Evolutionary conservation across 2,113 vertebrate genomes (phyloP), one percentile per base, ranked within the genome.

Genomic region (Mirza zaza): DNA sequence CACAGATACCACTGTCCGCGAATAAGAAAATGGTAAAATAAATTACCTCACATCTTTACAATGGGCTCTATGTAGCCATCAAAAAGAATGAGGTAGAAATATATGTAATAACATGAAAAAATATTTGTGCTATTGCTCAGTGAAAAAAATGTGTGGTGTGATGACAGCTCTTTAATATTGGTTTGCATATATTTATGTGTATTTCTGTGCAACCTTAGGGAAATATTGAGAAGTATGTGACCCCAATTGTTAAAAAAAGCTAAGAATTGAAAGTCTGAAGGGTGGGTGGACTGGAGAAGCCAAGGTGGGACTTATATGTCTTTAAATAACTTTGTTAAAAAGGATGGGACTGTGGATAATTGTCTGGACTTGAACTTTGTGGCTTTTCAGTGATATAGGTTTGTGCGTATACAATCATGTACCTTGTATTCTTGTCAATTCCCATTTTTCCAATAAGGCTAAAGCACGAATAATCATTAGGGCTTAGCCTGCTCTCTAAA

Each of bases 11-110:
- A 84, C 36, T 89, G 5, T 42, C 25, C 17, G 42, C 88, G 68
- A 70, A 85, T 92, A 81, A 81, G 57, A 94, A 88, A 92, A 81
- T 76, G 15, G 45, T 70, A 45, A 75, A 91, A 42, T 75, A 79
- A 75, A 87, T 86, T n/a, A 15, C 4, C 61, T 70, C 25, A 8
- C 50, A 73, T 65, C 7, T 91, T 75, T 94, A 71, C 32, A 67
- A 42, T 27, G 25, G 48, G 50, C 55, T 77, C 63, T 90, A 9
- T 48, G 6, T 77, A 75, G 73, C 42, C n/a, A 79, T 52, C 67
- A 42, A 61, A 84, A 96, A 92, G 55, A 90, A 67, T 34, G 34
- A 18, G 3, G 36, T 61, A 0, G 5, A 83, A 23, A 89, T 50
- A 39, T 36, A 63, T 5, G 9, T 67, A 67, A 50, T 42, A 75